A percentile compares a stretch with the other conserved stretches of the same genome.
Evolutionary conservation across 2,113 vertebrate species (phyloP).

Genomic region (Hippopotamus amphibius): DNA sequence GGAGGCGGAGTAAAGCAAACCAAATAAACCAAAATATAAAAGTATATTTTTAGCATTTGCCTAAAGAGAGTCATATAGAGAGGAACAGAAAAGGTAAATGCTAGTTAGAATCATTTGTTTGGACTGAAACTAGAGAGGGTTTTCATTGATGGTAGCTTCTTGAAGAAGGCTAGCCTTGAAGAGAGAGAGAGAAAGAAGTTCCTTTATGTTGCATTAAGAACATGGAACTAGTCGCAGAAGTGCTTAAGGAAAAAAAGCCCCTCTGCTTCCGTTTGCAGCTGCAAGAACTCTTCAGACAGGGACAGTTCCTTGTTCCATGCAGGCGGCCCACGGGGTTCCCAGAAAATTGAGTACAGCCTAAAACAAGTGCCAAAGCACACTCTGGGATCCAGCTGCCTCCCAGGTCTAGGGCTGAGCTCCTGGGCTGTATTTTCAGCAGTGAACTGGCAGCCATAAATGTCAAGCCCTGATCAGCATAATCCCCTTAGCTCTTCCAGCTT

Average conservation of each 20-base stretch:
- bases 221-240: not conserved
- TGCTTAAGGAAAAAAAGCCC: not conserved
- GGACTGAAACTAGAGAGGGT: not conserved
- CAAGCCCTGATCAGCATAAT: slow-evolving; percentile 72
- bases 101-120: not conserved
- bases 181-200: not conserved
- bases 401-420: not conserved
- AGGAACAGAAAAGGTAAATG: not conserved
- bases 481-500: slow-evolving; percentile 52
- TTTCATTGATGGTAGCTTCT: not conserved
- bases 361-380: slow-evolving; percentile 37
- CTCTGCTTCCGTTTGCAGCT: not conserved
- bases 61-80: not conserved
- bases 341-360: not conserved
- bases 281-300: not conserved
- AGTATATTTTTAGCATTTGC: not conserved
- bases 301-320: not conserved
- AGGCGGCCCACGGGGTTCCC: not conserved
- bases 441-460: slow-evolving; percentile 72
- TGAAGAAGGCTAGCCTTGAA: not conserved
- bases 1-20: not conserved
- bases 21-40: not conserved
- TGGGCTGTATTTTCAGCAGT: slow-evolving; percentile 45
- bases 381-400: slow-evolving; percentile 53
- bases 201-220: not conserved